phyloP scores from a whole-genome alignment of 1,140 invertebrate genomes.

The honey bee (Apis mellifera) region Amel_HAv3.1 CM009941.2:2603501-2604000 shows the following conservation, averaged over 20 bases:
- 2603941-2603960: background rate
- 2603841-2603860: too few relatives aligned
- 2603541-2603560: background rate
- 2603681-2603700: too few relatives aligned
- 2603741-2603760: too few relatives aligned
- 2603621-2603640: too few relatives aligned
- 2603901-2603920: background rate
- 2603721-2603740: too few relatives aligned
- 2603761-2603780: too few relatives aligned
- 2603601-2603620: background rate
- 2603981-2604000: conserved; percentile 25
- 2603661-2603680: too few relatives aligned
- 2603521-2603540: background rate
- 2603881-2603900: background rate
- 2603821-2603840: background rate
- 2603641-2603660: too few relatives aligned
- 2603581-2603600: background rate
- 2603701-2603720: too few relatives aligned
- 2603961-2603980: conserved; percentile 35
- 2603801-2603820: background rate
- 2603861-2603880: background rate
- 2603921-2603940: background rate
- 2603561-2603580: background rate
- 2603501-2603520: background rate
- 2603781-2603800: too few relatives aligned